Conservation (phyloP, 2,888 invertebrate genomes). For the Ceraclea dissimilis region DNA sequence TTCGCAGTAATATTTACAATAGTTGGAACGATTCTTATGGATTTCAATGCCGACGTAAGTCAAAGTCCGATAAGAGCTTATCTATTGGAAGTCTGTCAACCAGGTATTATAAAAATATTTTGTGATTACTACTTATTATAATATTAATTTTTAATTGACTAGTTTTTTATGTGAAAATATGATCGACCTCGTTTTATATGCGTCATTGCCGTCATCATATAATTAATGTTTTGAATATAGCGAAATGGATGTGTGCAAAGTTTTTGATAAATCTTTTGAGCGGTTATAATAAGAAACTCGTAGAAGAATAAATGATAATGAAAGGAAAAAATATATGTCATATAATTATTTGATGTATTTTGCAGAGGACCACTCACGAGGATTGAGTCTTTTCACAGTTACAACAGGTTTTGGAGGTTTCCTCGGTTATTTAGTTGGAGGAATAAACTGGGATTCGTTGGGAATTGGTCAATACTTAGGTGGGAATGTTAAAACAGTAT, state of each 20-base stretch:
- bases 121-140: not conserved
- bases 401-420: slow-evolving; percentile 58
- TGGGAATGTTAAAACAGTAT: slow-evolving; percentile 53
- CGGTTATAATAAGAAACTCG: too few relatives aligned
- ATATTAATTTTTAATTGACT: not conserved
- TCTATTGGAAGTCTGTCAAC: slow-evolving; percentile 52
- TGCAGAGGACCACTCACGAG: slow-evolving; percentile 51
- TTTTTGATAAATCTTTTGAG: too few relatives aligned
- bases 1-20: slow-evolving; percentile 50
- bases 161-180: not conserved
- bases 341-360: not conserved
- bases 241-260: too few relatives aligned
- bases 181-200: too few relatives aligned
- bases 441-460: slow-evolving; percentile 51
- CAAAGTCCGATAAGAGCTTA: slow-evolving; percentile 58
- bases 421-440: slow-evolving; percentile 52
- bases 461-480: slow-evolving; percentile 41
- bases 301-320: too few relatives aligned
- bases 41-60: slow-evolving; percentile 58
- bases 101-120: slow-evolving; percentile 30
- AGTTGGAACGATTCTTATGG: slow-evolving; percentile 52
- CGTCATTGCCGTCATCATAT: too few relatives aligned
- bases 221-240: too few relatives aligned
- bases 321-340: too few relatives aligned
- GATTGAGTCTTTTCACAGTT: slow-evolving; percentile 54